Evolutionary conservation across 1,140 invertebrate species (phyloP).

Genomic region (Carposina sasakii): DNA sequence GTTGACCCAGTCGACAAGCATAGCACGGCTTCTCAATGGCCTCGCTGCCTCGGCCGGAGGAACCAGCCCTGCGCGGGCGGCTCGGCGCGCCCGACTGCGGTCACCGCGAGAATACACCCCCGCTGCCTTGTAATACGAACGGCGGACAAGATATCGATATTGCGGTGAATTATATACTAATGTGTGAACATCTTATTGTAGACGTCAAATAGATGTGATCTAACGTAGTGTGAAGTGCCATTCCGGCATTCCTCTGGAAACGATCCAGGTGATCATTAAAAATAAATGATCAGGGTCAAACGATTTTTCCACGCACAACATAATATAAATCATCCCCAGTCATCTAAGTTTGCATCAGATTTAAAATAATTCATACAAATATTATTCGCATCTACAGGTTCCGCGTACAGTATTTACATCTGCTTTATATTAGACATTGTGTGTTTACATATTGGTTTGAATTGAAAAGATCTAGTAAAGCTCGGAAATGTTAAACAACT

Average conservation of each 20-base stretch:
- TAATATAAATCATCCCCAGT: no score
- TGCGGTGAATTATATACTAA: slow-evolving; percentile 54
- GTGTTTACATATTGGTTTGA: no score
- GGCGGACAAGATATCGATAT: slow-evolving; percentile 56
- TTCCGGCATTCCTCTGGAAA: slow-evolving; percentile 46
- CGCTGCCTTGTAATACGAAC: slow-evolving; percentile 60
- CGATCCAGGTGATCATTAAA: slow-evolving; percentile 41
- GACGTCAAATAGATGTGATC: background rate
- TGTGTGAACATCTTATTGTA: slow-evolving; percentile 35
- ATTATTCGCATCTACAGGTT: no score
- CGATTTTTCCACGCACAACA: background rate
- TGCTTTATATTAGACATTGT: no score
- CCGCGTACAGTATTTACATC: no score
- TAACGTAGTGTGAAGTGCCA: slow-evolving; percentile 9
- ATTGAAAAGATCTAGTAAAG: no score
- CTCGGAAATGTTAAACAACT: no score
- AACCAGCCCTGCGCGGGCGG: slow-evolving; percentile 56
- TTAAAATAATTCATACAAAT: no score
- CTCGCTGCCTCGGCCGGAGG: slow-evolving; percentile 51
- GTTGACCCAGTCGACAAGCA: slow-evolving; percentile 58
- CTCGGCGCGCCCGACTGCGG: slow-evolving; percentile 56
- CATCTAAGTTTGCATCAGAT: no score
- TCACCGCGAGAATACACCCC: slow-evolving; percentile 49
- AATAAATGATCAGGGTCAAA: slow-evolving; percentile 20
- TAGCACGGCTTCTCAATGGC: slow-evolving; percentile 57